These are phyloP conservation scores for Tromatobia lineatoria DNA, from an alignment of 2,888 invertebrate species.

Conservation along the genomic window DNA sequence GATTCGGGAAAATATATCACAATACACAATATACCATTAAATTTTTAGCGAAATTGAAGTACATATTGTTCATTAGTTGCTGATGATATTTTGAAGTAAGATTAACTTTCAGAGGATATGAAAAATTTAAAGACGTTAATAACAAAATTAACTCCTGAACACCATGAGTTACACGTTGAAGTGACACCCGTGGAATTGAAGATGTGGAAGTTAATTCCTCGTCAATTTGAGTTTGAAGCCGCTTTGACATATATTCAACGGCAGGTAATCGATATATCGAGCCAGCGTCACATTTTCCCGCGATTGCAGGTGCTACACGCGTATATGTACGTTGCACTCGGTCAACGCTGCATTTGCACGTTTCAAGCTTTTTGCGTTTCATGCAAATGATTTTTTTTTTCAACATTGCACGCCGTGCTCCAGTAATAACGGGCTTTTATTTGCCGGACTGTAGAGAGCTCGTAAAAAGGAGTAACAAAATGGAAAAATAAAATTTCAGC, in stretches of 20 bases:
- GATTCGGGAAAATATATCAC: too few species aligned
- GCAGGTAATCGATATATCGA: slow-evolving; percentile 59
- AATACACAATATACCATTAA: too few species aligned
- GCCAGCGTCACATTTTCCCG: slow-evolving; percentile 31
- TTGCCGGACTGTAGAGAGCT: background rate
- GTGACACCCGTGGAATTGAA: background rate
- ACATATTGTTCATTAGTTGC: too few species aligned
- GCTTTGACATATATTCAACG: slow-evolving; percentile 57
- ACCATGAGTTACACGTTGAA: background rate
- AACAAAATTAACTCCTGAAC: too few species aligned
- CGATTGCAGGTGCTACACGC: slow-evolving; percentile 47
- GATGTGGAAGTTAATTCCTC: background rate
- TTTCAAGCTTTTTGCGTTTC: slow-evolving; percentile 4
- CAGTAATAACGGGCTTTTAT: background rate
- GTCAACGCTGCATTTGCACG: slow-evolving; percentile 6
- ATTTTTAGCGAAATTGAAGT: too few species aligned
- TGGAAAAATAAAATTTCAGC: background rate
- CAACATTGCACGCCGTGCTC: background rate
- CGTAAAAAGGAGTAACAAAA: background rate
- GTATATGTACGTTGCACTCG: slow-evolving; percentile 37
- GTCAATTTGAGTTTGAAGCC: slow-evolving; percentile 30
- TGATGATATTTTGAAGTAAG: too few species aligned
- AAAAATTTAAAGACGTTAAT: too few species aligned
- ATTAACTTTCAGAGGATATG: too few species aligned
- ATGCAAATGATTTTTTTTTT: slow-evolving; percentile 5